Evolutionary conservation across 2,888 invertebrate genomes (phyloP).

Genomic region (Nysson spinosus): DNA sequence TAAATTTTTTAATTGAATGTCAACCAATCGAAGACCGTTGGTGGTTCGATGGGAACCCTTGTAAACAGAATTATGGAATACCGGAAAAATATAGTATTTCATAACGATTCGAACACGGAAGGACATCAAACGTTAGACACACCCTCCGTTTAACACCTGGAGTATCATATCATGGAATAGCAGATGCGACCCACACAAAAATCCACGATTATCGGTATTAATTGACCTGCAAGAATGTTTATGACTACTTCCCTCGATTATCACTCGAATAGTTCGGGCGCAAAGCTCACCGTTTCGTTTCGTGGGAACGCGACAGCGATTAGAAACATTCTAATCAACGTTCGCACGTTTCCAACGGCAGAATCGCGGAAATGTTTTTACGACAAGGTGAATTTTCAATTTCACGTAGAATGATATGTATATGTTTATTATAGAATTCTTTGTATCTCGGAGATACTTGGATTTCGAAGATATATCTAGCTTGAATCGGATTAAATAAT

Average conservation of each 20-base stretch:
- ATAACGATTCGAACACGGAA: slow-evolving; percentile 35
- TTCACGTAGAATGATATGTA: too few relatives aligned
- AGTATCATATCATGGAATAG: slow-evolving; percentile 38
- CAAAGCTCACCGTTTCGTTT: too few relatives aligned
- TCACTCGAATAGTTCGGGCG: too few relatives aligned
- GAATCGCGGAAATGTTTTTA: slow-evolving; percentile 8
- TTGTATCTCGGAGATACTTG: too few relatives aligned
- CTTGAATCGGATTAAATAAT: too few relatives aligned
- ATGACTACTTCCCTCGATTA: too few relatives aligned
- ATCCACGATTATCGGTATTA: slow-evolving; percentile 54
- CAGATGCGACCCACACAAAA: slow-evolving; percentile 57
- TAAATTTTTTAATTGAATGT: too few relatives aligned
- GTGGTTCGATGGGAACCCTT: slow-evolving; percentile 2
- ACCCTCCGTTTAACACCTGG: slow-evolving; percentile 63
- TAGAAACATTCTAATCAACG: slow-evolving; percentile 5
- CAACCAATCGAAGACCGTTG: not conserved
- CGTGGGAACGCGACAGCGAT: slow-evolving; percentile 34
- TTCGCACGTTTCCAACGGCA: not conserved
- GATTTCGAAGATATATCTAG: too few relatives aligned
- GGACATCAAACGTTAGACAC: slow-evolving; percentile 45
- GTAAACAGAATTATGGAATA: not conserved
- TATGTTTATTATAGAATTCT: too few relatives aligned
- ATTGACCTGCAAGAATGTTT: slow-evolving; percentile 39
- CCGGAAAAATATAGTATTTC: slow-evolving; percentile 54
- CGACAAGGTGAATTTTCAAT: too few relatives aligned